Evolutionary conservation across 30 jellyfish, hydroid and myxozoan species (phyloP).

Genomic region (Chrysaora quinquecirrha): DNA sequence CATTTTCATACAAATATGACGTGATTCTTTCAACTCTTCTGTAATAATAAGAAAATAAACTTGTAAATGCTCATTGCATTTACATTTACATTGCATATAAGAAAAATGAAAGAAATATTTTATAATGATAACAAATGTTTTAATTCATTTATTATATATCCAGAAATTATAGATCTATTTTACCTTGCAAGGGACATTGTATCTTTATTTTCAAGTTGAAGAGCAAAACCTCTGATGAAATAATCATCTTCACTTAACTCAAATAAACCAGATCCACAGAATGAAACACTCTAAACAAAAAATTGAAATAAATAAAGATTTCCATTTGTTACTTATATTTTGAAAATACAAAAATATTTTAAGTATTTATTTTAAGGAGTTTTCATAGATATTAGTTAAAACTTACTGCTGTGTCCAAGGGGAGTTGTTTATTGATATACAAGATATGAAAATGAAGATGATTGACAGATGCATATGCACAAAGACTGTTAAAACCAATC

Average conservation of each 20-base stretch:
- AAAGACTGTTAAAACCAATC: slow-evolving; percentile 92
- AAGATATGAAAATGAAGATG: slow-evolving; percentile 85
- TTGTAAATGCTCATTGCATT: slow-evolving; percentile 1
- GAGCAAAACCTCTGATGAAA: slow-evolving; percentile 86
- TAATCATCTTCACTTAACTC: slow-evolving; percentile 74
- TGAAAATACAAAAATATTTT: too few relatives aligned
- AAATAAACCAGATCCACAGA: slow-evolving; percentile 47
- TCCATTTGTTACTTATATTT: neutral
- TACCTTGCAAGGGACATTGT: slow-evolving; percentile 68
- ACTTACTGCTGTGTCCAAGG: slow-evolving; percentile 72
- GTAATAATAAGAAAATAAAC: neutral
- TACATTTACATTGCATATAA: neutral
- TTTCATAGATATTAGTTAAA: neutral
- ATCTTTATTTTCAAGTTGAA: slow-evolving; percentile 67
- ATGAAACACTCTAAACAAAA: slow-evolving; percentile 30
- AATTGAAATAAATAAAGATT: neutral
- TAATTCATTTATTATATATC: too few relatives aligned
- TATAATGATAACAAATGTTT: neutral
- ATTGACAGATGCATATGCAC: slow-evolving; percentile 98
- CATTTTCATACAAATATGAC: slow-evolving; percentile 51
- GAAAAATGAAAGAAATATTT: neutral
- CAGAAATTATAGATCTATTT: too few relatives aligned
- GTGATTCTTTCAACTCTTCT: slow-evolving; percentile 64
- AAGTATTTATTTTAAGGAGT: neutral
- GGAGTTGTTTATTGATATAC: slow-evolving; percentile 40